Conservation (phyloP, 2,113 vertebrate species). For the Aix galericulata region DNA sequence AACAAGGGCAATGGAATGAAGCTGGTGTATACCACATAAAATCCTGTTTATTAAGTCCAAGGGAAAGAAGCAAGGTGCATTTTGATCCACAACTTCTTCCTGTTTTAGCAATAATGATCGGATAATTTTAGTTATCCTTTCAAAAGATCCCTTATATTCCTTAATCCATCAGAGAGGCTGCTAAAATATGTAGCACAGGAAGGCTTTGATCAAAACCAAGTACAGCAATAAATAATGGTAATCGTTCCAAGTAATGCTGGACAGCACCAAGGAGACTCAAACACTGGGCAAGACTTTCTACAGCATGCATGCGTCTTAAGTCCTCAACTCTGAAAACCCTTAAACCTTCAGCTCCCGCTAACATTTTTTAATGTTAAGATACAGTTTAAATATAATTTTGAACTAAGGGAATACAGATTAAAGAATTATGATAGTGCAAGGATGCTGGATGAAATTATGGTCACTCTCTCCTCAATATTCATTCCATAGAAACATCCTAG, state of each 20-base stretch:
- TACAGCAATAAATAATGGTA: neutral
- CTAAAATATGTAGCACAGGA: neutral
- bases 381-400: neutral
- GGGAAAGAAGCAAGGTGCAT: neutral
- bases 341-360: neutral
- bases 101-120: neutral
- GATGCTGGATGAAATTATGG: neutral
- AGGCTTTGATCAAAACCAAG: conserved; percentile 29
- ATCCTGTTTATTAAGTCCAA: neutral
- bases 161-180: neutral
- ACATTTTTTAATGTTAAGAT: neutral
- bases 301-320: neutral
- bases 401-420: neutral
- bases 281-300: neutral
- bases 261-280: neutral
- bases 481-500: neutral
- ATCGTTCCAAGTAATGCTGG: conserved; percentile 24
- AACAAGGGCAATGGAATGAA: neutral
- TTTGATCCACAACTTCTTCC: neutral
- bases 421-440: neutral
- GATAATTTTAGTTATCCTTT: neutral
- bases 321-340: neutral
- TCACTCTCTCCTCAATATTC: neutral
- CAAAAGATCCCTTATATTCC: conserved; percentile 4
- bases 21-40: neutral